Base-by-base conservation (phyloP, 2,113 vertebrate genomes). In the Monopterus albus region DNA sequence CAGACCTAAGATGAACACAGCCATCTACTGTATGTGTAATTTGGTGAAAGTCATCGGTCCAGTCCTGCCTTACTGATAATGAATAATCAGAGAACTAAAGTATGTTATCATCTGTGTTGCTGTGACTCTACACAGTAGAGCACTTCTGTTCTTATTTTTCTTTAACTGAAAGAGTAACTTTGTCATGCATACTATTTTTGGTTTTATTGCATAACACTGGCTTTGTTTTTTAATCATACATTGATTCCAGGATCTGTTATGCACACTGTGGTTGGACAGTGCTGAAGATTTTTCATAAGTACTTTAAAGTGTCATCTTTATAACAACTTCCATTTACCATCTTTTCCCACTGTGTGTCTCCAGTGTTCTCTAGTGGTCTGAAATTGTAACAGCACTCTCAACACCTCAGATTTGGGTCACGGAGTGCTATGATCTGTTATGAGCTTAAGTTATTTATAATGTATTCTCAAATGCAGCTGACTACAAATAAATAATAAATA, bases 331-430 rank as follows among this genome's bases (percentile, higher is more conserved):
- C n/a, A 46, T 57, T 60, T 33, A 56, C 51, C n/a, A 40, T 17
- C 28, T 31, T 49, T 21, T 31, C 28, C 15, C 11, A 3, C 15
- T 68, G 36, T 57, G 8, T 26, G 10, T 29, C 36, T 52, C 47
- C 40, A 63, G 66, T 72, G 79, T 43, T 62, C 75, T 80, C 87
- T 90, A 80, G 88, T 86, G 87, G 86, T 64, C 18, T 50, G 10
- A 64, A 18, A 42, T 17, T 68, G 79, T 35, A 87, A 85, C 62
- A 79, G 55, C 87, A 86, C 59, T 52, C 42, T 40, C 15, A 58
- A 56, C 36, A 36, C 42, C 47, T 78, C 29, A 38, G 20, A 74
- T 66, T 10, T 60, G 25, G 77, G 68, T 76, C 82, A 80, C 47
- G 33, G 11, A 1, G 39, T 20, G 13, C 59, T 72, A 7, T 31